Evolutionary conservation across 2,113 vertebrate genomes (phyloP).

Genomic region (Eulemur rufifrons): DNA sequence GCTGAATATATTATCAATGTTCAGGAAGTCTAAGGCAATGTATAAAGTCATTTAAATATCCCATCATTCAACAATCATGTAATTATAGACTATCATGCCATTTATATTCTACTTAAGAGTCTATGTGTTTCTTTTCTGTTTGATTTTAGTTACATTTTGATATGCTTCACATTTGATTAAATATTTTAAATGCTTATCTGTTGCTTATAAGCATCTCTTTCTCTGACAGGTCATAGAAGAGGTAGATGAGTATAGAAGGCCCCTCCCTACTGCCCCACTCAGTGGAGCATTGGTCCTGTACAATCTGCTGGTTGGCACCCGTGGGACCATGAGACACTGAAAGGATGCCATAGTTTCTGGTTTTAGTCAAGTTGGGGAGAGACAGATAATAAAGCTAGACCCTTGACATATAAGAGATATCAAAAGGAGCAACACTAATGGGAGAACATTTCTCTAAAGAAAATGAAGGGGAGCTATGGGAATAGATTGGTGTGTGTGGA

Average conservation of each 20-base stretch:
- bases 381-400: neutral
- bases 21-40: neutral
- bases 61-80: neutral
- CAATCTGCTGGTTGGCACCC: neutral
- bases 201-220: neutral
- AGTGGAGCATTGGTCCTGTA: neutral
- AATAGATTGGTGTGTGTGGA: accelerated
- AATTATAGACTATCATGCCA: neutral
- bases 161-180: neutral
- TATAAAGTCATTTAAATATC: neutral
- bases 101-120: neutral
- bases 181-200: neutral
- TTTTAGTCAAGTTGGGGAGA: neutral
- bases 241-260: accelerated
- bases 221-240: neutral
- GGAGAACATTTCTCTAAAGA: neutral
- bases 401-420: neutral
- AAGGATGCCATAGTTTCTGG: neutral
- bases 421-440: too few relatives aligned
- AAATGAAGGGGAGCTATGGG: neutral
- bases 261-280: neutral
- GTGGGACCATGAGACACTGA: neutral
- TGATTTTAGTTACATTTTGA: neutral
- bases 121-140: neutral
- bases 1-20: neutral